These are phyloP conservation scores for Troglohyphantes excavatus DNA, from an alignment of 2,888 invertebrate genomes.

Conservation along the genomic window DNA sequence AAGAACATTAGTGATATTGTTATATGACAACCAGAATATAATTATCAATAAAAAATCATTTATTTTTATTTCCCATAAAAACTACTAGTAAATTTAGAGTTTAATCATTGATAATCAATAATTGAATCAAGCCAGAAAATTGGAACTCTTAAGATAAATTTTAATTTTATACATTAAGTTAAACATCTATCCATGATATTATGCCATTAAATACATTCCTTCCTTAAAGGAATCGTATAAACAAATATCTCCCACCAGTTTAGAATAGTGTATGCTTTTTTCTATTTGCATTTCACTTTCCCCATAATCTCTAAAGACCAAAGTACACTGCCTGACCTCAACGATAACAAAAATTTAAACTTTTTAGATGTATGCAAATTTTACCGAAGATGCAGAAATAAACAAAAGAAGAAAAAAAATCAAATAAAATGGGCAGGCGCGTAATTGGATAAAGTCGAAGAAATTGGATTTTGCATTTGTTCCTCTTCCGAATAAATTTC, in stretches of 20 bases:
- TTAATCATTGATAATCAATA: no score
- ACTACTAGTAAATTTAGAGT: no score
- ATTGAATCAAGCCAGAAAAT: no score
- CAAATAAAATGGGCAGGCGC: conserved; percentile 32
- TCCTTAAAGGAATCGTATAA: neutral
- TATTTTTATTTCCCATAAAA: no score
- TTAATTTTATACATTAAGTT: neutral
- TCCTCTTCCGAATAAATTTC: conserved; percentile 66
- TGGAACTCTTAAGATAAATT: neutral
- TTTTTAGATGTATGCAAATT: conserved; percentile 74
- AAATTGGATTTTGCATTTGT: conserved; percentile 66
- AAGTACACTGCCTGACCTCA: conserved; percentile 46
- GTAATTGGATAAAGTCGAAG: conserved; percentile 73
- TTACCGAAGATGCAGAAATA: conserved; percentile 8
- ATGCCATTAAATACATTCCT: neutral
- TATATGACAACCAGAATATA: no score
- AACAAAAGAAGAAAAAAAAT: conserved; percentile 20
- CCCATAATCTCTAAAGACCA: conserved; percentile 6
- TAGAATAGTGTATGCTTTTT: neutral
- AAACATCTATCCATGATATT: no score
- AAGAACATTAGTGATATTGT: no score
- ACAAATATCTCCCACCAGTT: neutral
- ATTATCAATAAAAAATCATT: no score
- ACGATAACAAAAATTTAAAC: conserved; percentile 70
- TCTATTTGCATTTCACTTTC: conserved; percentile 6